Conservation (phyloP, 2,888 invertebrate species). For the Aphidoletes aphidimyza region DNA sequence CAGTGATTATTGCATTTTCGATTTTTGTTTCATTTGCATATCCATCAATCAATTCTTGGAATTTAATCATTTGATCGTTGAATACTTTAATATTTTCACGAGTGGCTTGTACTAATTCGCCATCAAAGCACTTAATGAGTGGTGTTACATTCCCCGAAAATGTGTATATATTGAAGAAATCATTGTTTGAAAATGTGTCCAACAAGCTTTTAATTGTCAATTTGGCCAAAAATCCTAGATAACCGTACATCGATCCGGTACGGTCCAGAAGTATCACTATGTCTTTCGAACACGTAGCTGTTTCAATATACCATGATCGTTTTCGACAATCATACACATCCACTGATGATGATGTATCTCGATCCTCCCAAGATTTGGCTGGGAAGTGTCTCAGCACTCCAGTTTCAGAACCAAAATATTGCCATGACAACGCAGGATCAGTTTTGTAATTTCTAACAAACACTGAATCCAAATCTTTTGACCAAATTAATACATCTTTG, state of each 20-base stretch:
- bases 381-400: constrained; percentile 96
- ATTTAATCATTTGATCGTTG: constrained; percentile 73
- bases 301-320: constrained; percentile 96
- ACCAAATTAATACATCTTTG: constrained; percentile 88
- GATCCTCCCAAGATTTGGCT: constrained; percentile 75
- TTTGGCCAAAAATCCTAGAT: constrained; percentile 78
- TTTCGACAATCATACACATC: constrained; percentile 94
- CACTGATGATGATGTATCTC: constrained; percentile 63
- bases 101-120: constrained; percentile 87
- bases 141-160: constrained; percentile 79
- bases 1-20: constrained; percentile 81
- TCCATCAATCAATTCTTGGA: constrained; percentile 61
- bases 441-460: constrained; percentile 87
- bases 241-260: constrained; percentile 97
- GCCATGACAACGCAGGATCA: constrained; percentile 94
- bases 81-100: constrained; percentile 84
- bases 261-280: constrained; percentile 94
- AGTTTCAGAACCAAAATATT: constrained; percentile 94
- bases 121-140: constrained; percentile 85
- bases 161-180: constrained; percentile 92
- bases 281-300: constrained; percentile 97
- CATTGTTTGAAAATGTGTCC: constrained; percentile 96
- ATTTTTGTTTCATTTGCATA: constrained; percentile 77
- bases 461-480: constrained; percentile 82
- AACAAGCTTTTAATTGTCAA: constrained; percentile 89